Conservation (phyloP, 2,113 vertebrate genomes). For the Carassius carassius region DNA sequence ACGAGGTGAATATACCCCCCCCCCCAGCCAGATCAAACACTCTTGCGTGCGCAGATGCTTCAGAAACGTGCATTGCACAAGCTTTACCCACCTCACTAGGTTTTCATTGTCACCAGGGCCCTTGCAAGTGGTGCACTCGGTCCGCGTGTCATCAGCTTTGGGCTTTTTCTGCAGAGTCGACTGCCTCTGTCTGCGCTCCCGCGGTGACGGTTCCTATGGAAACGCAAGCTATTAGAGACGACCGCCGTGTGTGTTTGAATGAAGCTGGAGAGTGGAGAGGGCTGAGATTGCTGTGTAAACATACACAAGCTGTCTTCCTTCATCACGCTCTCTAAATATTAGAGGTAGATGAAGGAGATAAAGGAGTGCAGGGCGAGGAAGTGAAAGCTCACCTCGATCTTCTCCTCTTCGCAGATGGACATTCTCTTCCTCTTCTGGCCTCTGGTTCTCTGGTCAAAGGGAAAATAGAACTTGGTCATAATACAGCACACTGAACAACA, state of each 20-base stretch:
- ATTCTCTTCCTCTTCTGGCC: slow-evolving; percentile 90
- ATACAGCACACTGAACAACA: neutral
- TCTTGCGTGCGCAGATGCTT: neutral
- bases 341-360: slow-evolving; percentile 37
- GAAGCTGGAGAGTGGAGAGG: slow-evolving; percentile 16
- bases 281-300: slow-evolving; percentile 45
- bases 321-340: slow-evolving; percentile 44
- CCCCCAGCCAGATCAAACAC: no score
- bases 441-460: slow-evolving; percentile 89
- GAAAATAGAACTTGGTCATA: slow-evolving; percentile 24
- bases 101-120: slow-evolving; percentile 96
- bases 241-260: slow-evolving; percentile 19
- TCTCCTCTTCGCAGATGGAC: slow-evolving; percentile 90
- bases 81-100: slow-evolving; percentile 88
- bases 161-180: slow-evolving; percentile 91
- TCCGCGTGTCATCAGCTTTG: slow-evolving; percentile 91
- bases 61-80: neutral
- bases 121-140: slow-evolving; percentile 92
- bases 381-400: slow-evolving; percentile 80
- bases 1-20: slow-evolving; percentile 64
- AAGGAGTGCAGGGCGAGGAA: neutral
- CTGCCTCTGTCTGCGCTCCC: slow-evolving; percentile 90
- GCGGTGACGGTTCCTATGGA: slow-evolving; percentile 86
- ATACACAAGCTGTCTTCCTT: slow-evolving; percentile 48
- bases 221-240: slow-evolving; percentile 66